A percentile compares a stretch with the other conserved stretches of the same genome.
Conservation (phyloP, 2,113 vertebrate genomes). For the Oostethus manadensis region DNA sequence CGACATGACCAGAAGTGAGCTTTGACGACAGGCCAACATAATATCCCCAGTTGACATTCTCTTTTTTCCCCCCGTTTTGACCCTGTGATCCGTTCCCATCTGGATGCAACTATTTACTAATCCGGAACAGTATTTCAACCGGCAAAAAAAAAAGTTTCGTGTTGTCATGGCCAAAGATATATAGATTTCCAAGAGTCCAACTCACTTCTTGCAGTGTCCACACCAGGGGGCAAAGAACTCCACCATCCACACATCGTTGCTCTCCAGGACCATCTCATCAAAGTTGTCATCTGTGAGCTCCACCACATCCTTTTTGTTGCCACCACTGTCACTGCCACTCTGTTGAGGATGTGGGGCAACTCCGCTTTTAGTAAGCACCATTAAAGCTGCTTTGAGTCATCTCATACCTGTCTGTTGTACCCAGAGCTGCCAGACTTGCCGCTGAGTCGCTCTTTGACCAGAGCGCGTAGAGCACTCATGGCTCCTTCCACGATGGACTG, state of each 20-base stretch:
- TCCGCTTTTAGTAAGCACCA: not conserved
- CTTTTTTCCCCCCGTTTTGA: too few relatives aligned
- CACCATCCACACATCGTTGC: slow-evolving; percentile 88
- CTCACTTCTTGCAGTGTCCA: slow-evolving; percentile 98
- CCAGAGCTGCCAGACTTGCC: slow-evolving; percentile 79
- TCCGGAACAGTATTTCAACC: too few relatives aligned
- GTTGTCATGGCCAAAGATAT: too few relatives aligned
- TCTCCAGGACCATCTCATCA: slow-evolving; percentile 78
- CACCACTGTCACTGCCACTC: slow-evolving; percentile 58
- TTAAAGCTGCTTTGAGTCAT: not conserved
- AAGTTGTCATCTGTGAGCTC: slow-evolving; percentile 94
- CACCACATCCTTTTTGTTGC: slow-evolving; percentile 82
- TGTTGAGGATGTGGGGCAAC: slow-evolving; percentile 47
- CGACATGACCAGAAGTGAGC: too few relatives aligned
- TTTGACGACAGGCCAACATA: too few relatives aligned
- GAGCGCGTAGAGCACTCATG: slow-evolving; percentile 74
- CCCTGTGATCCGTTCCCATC: too few relatives aligned
- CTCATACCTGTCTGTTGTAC: slow-evolving; percentile 79
- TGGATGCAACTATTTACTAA: too few relatives aligned
- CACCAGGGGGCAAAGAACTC: slow-evolving; percentile 99
- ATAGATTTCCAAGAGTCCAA: slow-evolving; percentile 1
- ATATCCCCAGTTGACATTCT: too few relatives aligned
- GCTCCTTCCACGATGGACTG: slow-evolving; percentile 91
- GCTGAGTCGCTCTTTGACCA: slow-evolving; percentile 85
- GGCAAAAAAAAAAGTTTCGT: too few relatives aligned